Evolutionary conservation across 2,888 invertebrate species (phyloP), one percentile per base, ranked within the genome.

Genomic region (Augiades crinisus): DNA sequence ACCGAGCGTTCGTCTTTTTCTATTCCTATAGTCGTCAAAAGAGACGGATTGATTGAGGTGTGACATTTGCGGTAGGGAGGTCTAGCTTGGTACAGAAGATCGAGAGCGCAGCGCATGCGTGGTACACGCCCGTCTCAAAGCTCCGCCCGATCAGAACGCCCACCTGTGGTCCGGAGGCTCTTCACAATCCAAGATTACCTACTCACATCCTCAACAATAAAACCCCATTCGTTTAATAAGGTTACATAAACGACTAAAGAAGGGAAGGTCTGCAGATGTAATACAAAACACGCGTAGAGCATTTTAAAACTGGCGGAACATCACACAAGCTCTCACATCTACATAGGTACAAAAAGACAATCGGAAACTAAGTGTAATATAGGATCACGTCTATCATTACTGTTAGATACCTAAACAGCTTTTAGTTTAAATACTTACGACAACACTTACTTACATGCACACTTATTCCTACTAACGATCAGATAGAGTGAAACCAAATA

Each of bases 141-240:
- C 84, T 68, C 85, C 87, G 81, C 86, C 88, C 78, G 81, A 63
- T 68, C 62, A 64, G 60, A 59, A 81, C 88, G 86, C 87, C 87
- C 87, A 87, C 85, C 84, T 84, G 85, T 84, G 75, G 80, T 79
- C 68, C 75, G 69, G 54, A 33, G 33, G 22, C 67, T 67, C 70
- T 67, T 71, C 63, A 65, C 61, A 67, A 70, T 17, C 53, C 58
- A 62, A 44, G 24, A 51, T 37, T 79, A 75, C 79, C 79, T 77
- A 78, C 72, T 65, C 47, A 43, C 37, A 56, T 59, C 46, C 46
- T 36, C 46, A n/a, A 44, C 36, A 16, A 44, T 40, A n/a, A 21
- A 27, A 12, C 30, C 47, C 38, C 51, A 46, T 43, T 19, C 33
- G 31, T 49, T 52, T 47, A 47, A 33, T 53, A 54, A 54, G 43